Base-by-base conservation (phyloP, 2,888 invertebrate species). In the Pecten maximus region DNA sequence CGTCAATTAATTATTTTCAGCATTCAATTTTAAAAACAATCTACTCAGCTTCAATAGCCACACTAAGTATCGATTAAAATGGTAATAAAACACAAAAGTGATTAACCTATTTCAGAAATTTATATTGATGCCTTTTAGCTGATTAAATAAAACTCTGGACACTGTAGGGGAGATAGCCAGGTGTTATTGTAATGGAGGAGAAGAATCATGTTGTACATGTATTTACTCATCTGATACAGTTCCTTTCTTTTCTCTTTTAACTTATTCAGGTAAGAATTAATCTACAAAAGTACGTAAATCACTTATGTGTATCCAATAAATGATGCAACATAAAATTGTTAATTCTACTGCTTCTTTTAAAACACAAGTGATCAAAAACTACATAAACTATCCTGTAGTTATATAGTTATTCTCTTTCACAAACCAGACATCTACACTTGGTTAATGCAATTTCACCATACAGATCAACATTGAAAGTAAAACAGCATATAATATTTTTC, bases 101-200 rank as follows among this genome's bases (percentile, higher is more conserved):
- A 74, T 74, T 74, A 74, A 74, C 74, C 74, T 74, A 35, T 74
- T 74, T 28, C 74, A 74, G 74, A 74, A 16, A 74, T 28, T 74
- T 74, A 74, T 74, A 35, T 74, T 74, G 74, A 74, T 74, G 74
- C 74, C 35, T 74, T 74, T 74, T 74, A 74, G 74, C 35, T 74
- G 35, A 74, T 74, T 74, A 74, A 35, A 74, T 74, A 74, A 60
- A 74, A 35, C 74, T 35, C 6, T 74, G 35, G 28, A 74, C 74
- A 74, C 35, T 74, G 74, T 28, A 74, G 28, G 74, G 74, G 74
- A 28, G 74, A 60, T 54, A n/a, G 74, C 35, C 74, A 74, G 74
- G 23, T 74, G 28, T 6, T 8, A 74, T 35, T 35, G 74, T 35
- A 35, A 0, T 54, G 4, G 50, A 35, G 15, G 15, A 74, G 74